Base-by-base conservation (phyloP, 2,113 vertebrate species). In the Tinamus guttatus region DNA sequence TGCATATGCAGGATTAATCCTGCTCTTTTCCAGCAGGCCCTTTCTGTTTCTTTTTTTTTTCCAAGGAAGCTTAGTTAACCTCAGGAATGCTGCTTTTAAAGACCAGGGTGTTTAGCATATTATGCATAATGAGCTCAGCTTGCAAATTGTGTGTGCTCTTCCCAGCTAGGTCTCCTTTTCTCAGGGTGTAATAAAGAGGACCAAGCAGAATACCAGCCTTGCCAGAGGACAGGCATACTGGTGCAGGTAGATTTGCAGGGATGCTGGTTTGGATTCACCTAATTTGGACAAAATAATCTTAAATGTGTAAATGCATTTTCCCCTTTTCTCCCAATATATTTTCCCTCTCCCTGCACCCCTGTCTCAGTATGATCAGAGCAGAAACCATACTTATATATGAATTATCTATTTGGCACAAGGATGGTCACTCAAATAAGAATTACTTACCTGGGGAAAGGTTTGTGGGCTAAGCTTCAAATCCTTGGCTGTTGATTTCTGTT, bases 1-100 rank as follows among this genome's bases (percentile, higher is more conserved):
- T 82, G 89, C 63, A 56, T 68, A 76, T 92, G 47, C 12, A 21
- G 82, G 73, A 95, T 92, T 95, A 95, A 96, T 96, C 88, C 85
- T 86, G 49, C 87, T 79, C 91, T 96, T 90, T 87, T 60, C 64
- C 67, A 68, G 68, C 51, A 60, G 70, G 41, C 89, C 43, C 67
- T 80, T 78, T 67, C 76, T 88, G 94, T 85, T 77, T 32, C 64
- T 49, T 49, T 49, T 22, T 93, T 58, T 60, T 93, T 68, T 75
- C 58, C 79, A 58, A 58, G 45, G 78, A 90, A 90, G 28, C 49
- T 65, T 76, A 83, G 73, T 92, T 95, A 92, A 84, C 81, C 85
- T 94, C 32, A 38, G 68, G 82, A 95, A 82, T 2, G 2, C 41
- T 79, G 27, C 28, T 95, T 94, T 83, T 86, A 58, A 95, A 90